Evolutionary conservation across 2,888 invertebrate genomes (phyloP).

Genomic region (Plagodis pulveraria): DNA sequence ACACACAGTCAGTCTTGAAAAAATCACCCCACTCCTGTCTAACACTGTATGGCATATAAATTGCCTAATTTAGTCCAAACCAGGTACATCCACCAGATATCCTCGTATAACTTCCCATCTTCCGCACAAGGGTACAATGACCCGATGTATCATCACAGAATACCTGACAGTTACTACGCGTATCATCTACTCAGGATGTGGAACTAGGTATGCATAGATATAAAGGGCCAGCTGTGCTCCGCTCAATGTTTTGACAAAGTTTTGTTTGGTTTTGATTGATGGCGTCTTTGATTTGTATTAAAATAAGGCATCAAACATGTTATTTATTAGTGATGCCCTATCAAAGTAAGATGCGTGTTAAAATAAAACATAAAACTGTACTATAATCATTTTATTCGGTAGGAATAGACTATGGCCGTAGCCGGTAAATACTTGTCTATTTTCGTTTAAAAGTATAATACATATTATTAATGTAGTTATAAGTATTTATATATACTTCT

Average conservation of each 20-base stretch:
- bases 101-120: slow-evolving; percentile 36
- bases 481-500: too few species aligned
- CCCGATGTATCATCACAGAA: slow-evolving; percentile 15
- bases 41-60: slow-evolving; percentile 29
- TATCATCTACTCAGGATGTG: slow-evolving; percentile 25
- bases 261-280: slow-evolving; percentile 2
- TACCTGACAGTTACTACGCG: neutral
- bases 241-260: slow-evolving; percentile 8
- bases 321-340: too few species aligned
- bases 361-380: too few species aligned
- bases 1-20: neutral
- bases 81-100: slow-evolving; percentile 28
- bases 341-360: too few species aligned
- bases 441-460: too few species aligned
- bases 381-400: too few species aligned
- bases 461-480: too few species aligned
- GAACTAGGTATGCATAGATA: slow-evolving; percentile 4
- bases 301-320: neutral
- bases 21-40: slow-evolving; percentile 1
- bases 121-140: slow-evolving; percentile 35
- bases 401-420: too few species aligned
- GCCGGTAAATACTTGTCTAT: too few species aligned
- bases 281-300: slow-evolving; percentile 6
- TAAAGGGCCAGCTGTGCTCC: slow-evolving; percentile 17
- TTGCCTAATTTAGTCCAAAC: slow-evolving; percentile 30